Evolutionary conservation across 2,797 vertebrate genomes (phyloP).

Genomic region (Acrocephalus scirpaceus): DNA sequence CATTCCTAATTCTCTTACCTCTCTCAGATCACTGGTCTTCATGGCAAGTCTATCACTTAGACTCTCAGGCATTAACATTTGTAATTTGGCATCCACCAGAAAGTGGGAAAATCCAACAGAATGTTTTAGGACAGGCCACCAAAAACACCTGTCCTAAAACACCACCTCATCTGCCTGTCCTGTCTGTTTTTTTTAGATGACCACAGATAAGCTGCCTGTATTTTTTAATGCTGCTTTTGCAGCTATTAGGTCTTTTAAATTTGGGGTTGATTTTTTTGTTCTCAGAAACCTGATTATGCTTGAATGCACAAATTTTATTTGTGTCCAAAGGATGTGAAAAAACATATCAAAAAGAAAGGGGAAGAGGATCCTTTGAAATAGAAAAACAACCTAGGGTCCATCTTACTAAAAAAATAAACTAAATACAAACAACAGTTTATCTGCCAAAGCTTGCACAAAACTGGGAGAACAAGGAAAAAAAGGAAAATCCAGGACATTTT

Average conservation of each 20-base stretch:
- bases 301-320: not conserved
- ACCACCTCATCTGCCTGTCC: not conserved
- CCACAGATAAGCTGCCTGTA: not conserved
- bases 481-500: constrained; percentile 23
- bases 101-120: not conserved
- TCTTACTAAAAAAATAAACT: not conserved
- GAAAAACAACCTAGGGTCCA: not conserved
- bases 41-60: not conserved
- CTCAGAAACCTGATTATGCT: not conserved
- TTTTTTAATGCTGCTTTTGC: not conserved
- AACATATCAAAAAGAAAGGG: not conserved
- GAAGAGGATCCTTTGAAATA: not conserved
- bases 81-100: not conserved
- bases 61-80: not conserved
- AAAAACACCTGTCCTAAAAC: not conserved
- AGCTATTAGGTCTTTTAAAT: not conserved
- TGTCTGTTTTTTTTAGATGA: not conserved
- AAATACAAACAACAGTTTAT: not conserved
- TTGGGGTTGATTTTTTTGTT: not conserved
- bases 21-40: not conserved
- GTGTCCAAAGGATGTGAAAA: not conserved
- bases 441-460: not conserved
- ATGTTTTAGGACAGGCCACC: not conserved
- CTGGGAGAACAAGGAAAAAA: not conserved
- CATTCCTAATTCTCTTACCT: not conserved